phyloP scores from a whole-genome alignment of 2,797 vertebrate genomes.

The Margarornis squamiger region DNA sequence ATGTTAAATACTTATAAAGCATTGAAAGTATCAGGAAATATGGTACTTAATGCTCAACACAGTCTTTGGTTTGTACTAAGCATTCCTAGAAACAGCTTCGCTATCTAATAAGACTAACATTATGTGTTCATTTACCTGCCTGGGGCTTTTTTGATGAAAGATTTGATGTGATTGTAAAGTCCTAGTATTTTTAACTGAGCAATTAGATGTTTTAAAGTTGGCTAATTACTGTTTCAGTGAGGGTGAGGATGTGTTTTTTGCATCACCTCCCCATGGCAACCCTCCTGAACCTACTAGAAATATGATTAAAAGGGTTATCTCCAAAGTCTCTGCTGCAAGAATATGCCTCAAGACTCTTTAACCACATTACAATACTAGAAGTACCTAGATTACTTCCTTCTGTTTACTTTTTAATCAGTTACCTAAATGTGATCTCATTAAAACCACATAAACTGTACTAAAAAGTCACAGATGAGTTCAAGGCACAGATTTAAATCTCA shows the following conservation, averaged over 20 bases:
- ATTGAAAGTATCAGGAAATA: not conserved
- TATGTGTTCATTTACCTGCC: not conserved
- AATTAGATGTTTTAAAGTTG: not conserved
- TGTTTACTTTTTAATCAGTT: not conserved
- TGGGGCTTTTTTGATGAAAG: not conserved
- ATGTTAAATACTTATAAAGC: not conserved
- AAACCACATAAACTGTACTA: not conserved
- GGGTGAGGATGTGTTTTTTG: not conserved
- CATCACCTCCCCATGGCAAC: not conserved
- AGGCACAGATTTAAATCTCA: not conserved
- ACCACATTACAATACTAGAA: not conserved
- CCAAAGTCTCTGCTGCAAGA: not conserved
- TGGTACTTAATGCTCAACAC: not conserved
- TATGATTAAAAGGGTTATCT: not conserved
- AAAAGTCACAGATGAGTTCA: not conserved
- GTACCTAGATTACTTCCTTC: not conserved
- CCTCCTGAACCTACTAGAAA: not conserved
- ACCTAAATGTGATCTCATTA: not conserved
- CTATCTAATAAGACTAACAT: accelerated
- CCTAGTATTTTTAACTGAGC: not conserved
- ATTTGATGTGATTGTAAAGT: not conserved
- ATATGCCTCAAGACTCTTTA: not conserved
- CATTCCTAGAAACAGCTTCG: not conserved
- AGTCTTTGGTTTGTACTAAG: not conserved
- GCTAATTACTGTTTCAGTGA: not conserved